These are phyloP conservation scores for Tachuris rubrigastra DNA, from an alignment of 2,113 vertebrate genomes.

Conservation along the genomic window DNA sequence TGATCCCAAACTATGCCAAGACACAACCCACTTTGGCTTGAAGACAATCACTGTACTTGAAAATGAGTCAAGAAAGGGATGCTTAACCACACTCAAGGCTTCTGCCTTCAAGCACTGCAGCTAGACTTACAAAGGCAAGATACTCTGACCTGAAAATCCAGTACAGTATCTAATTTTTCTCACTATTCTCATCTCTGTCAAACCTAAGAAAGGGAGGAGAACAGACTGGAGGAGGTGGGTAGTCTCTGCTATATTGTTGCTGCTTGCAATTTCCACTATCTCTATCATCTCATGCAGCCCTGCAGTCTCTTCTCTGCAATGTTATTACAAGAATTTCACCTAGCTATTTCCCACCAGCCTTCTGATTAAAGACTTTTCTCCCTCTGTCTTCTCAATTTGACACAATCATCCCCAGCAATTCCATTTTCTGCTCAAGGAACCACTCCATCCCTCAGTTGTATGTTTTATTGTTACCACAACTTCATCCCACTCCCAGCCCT, in stretches of 20 bases:
- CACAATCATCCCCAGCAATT: background rate
- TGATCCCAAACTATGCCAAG: background rate
- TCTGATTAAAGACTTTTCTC: background rate
- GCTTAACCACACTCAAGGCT: background rate
- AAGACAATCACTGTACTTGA: background rate
- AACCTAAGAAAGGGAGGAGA: background rate
- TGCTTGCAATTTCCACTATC: background rate
- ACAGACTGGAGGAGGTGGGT: background rate
- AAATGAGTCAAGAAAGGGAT: background rate
- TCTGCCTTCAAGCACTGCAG: background rate
- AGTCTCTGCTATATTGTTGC: background rate
- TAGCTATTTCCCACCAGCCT: background rate
- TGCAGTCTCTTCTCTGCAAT: background rate
- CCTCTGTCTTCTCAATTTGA: background rate
- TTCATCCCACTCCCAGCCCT: background rate
- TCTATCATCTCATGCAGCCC: background rate
- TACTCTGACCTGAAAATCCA: background rate
- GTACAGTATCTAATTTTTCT: conserved; percentile 2
- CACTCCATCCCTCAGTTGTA: background rate
- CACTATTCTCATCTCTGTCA: background rate
- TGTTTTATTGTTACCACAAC: background rate
- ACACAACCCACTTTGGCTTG: background rate
- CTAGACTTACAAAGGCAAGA: background rate
- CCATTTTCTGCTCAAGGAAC: background rate
- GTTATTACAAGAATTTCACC: background rate